A percentile compares a stretch with the other conserved stretches of the same genome.
Conservation (phyloP, 2,113 vertebrate genomes). For the Empidonax alnorum region DNA sequence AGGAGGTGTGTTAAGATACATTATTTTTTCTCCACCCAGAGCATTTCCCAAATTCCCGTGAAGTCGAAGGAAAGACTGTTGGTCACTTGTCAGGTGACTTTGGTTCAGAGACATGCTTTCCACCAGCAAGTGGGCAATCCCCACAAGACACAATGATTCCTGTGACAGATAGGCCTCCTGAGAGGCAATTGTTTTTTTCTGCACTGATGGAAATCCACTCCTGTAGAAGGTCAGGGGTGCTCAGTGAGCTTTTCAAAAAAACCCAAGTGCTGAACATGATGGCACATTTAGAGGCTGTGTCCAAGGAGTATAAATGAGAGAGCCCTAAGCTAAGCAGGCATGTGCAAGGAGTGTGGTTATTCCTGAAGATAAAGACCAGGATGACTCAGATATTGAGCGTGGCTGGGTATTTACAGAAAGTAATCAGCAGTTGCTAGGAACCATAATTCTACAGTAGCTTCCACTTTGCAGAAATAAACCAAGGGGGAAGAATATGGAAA, state of each 20-base stretch:
- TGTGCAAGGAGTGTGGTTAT: background rate
- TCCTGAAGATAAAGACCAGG: background rate
- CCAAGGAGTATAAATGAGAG: background rate
- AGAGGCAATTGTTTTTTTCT: background rate
- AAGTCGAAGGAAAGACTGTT: background rate
- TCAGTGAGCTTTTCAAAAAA: background rate
- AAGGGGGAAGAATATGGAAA: background rate
- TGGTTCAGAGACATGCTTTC: background rate
- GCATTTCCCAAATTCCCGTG: background rate
- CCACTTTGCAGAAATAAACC: background rate
- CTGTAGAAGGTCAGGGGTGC: background rate
- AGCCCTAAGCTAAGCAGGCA: background rate
- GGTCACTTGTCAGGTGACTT: background rate
- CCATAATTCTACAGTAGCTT: background rate
- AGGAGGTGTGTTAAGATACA: background rate
- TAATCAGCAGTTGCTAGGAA: constrained; percentile 41
- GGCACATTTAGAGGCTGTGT: background rate
- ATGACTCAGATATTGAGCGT: background rate
- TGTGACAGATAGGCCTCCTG: background rate
- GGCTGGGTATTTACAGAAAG: background rate
- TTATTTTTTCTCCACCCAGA: background rate
- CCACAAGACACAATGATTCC: background rate
- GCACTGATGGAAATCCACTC: background rate
- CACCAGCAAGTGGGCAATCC: background rate
- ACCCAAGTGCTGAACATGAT: background rate